Evolutionary conservation across 2,888 invertebrate genomes (phyloP), one percentile per base, ranked within the genome.

Genomic region (Lepidocyrtoides sp.): DNA sequence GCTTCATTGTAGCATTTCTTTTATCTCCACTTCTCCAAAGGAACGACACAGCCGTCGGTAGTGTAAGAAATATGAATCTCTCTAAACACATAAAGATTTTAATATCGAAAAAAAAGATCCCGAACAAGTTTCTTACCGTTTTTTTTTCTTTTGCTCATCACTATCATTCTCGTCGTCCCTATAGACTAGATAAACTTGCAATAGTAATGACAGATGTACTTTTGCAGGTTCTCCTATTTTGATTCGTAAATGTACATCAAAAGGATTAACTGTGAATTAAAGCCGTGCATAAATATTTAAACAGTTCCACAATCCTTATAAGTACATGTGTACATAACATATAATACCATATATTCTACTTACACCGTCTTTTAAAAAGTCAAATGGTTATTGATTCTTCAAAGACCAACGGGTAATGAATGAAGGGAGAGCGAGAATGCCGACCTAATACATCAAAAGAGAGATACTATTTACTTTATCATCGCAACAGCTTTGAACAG

Each of bases 311-410:
- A 48, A 4, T 41, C n/a, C 51, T 51, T 1, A 17, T 57, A 23
- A 7, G 32, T 66, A 32, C 5, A 36, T 36, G 36, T 36, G 7
- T 36, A 36, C 7, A 36, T 36, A 54, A 54, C 17, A 14, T 17
- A 17, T n/a, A 48, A 48, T 48, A 48, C n/a, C n/a, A 66, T 57
- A 23, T 57, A 51, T 51, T n/a, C n/a, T 51, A 51, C 51, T 23
- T 23, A 20, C 12, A 36, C 32, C 32, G n/a, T 66, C 32, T 66
- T 57, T 23, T 23, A 17, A 32, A 66, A 66, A 60, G 10, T 60
- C 32, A 32, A 66, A 66, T 66, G 32, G 17, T 66, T 66, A 66
- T 66, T 32, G 66, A 66, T 66, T 32, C 66, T 66, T 66, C 17
- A 32, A 32, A 66, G 32, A 32, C 32, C 32, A 32, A 32, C n/a